These are phyloP conservation scores for Lepus townsendii DNA, from an alignment of 2,797 vertebrate genomes.

Conservation along the genomic window DNA sequence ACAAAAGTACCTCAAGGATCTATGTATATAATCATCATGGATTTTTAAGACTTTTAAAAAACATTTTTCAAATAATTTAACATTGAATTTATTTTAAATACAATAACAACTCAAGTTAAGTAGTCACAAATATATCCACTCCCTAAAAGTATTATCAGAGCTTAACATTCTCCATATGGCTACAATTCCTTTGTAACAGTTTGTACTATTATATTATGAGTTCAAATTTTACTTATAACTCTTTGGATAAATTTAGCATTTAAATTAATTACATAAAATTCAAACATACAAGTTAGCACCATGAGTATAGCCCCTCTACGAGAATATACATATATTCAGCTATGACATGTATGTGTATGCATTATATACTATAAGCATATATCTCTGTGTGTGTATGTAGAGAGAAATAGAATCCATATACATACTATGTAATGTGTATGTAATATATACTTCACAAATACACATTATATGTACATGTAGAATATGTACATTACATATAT, in stretches of 20 bases:
- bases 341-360: not conserved
- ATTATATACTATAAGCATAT: not conserved
- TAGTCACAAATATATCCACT: conserved; percentile 17
- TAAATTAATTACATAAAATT: conserved; percentile 61
- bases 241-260: conserved; percentile 68
- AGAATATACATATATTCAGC: not conserved
- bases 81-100: conserved; percentile 36
- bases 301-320: not conserved
- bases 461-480: no score
- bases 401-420: not conserved
- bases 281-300: not conserved
- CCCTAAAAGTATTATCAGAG: not conserved
- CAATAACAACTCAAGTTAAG: not conserved
- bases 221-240: conserved; percentile 30
- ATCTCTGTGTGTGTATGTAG: not conserved
- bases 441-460: no score
- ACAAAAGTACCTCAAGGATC: conserved; percentile 16
- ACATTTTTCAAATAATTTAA: not conserved
- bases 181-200: not conserved
- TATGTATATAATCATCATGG: not conserved
- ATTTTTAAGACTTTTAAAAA: conserved; percentile 12
- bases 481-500: no score
- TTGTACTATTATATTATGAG: conserved; percentile 3
- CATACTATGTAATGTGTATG: not conserved
- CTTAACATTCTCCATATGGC: not conserved